phyloP scores from a whole-genome alignment of 2,113 vertebrate genomes.

The Ammodytes dubius region DNA sequence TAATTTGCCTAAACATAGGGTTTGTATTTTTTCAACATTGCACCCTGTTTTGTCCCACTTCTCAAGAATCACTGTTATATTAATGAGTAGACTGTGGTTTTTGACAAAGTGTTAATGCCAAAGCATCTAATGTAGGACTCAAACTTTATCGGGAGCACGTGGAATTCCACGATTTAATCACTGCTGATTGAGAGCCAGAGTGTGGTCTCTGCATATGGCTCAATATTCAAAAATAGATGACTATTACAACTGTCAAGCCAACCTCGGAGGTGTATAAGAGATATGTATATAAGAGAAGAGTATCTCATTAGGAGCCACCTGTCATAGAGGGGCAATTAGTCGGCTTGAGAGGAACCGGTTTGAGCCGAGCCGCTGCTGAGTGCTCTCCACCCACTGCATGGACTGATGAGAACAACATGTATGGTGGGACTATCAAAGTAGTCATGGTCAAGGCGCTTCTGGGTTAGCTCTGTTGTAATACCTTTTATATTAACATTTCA shows the following conservation, averaged over 20 bases:
- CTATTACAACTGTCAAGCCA: not conserved
- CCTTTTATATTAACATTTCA: not conserved
- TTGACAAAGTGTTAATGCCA: too few relatives aligned
- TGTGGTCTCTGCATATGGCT: not conserved
- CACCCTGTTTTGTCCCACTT: too few relatives aligned
- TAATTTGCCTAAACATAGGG: too few relatives aligned
- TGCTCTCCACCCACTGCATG: constrained; percentile 28
- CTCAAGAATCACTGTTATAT: too few relatives aligned
- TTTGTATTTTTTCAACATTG: too few relatives aligned
- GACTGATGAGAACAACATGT: constrained; percentile 27
- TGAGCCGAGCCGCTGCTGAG: constrained; percentile 36
- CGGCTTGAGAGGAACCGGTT: constrained; percentile 4
- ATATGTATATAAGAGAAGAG: constrained; percentile 14
- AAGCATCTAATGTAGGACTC: not conserved
- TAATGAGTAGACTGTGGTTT: too few relatives aligned
- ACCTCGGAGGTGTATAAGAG: constrained; percentile 23
- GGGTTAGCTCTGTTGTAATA: constrained; percentile 15
- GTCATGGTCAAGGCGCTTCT: not conserved
- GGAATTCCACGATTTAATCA: not conserved
- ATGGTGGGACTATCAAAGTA: constrained; percentile 38
- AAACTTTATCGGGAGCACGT: too few relatives aligned
- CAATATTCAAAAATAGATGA: not conserved
- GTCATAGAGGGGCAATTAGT: constrained; percentile 57
- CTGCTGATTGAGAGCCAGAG: not conserved
- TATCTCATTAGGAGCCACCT: constrained; percentile 50